Base-by-base conservation (phyloP, 2,888 invertebrate genomes). In the Liodrosophila aerea region DNA sequence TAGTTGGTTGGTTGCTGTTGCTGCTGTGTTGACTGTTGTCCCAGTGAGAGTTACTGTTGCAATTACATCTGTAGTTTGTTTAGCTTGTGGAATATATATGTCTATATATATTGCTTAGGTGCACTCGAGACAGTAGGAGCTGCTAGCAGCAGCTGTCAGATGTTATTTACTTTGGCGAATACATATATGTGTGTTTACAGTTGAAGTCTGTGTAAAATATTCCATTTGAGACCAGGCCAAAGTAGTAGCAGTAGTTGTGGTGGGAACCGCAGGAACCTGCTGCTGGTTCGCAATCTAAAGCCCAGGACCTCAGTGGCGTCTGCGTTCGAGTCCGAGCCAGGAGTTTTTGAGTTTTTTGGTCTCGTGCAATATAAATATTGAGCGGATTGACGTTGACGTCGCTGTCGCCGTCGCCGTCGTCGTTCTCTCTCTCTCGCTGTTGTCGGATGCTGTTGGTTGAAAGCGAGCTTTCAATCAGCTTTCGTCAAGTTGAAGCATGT, bases 121-220 rank as follows among this genome's bases (percentile, higher is more conserved):
- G 56, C 53, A 57, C 67, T 54, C 39, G 54, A 58, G 53, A 59
- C 52, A 54, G 29, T 5, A 36, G 12, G 7, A 5, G 16, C 36
- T n/a, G 37, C 40, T 22, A 59, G 54, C 52, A 69, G 76, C 78
- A 85, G 78, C 76, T 86, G 85, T 86, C 82, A 84, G 77, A 78
- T 73, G 67, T 82, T 81, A 81, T 82, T 82, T 82, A 78, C 76
- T 80, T 86, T 87, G 85, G 70, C 76, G 64, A n/a, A n/a, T 5
- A 22, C 3, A 22, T 22, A 22, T 22, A 22, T 22, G 5, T 22
- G 22, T 2, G 5, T 2, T 22, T 22, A 22, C n/a, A n/a, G n/a
- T n/a, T n/a, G n/a, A n/a, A n/a, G n/a, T n/a, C n/a, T n/a, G n/a
- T n/a, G n/a, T n/a, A n/a, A n/a, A n/a, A n/a, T 22, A 56, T 71